Percentiles rank a stretch among this genome's conserved stretches.
These are phyloP conservation scores for Apostichopus japonicus DNA, from an alignment of 35 echinoderm and acorn worm genomes.

Conservation along the genomic window DNA sequence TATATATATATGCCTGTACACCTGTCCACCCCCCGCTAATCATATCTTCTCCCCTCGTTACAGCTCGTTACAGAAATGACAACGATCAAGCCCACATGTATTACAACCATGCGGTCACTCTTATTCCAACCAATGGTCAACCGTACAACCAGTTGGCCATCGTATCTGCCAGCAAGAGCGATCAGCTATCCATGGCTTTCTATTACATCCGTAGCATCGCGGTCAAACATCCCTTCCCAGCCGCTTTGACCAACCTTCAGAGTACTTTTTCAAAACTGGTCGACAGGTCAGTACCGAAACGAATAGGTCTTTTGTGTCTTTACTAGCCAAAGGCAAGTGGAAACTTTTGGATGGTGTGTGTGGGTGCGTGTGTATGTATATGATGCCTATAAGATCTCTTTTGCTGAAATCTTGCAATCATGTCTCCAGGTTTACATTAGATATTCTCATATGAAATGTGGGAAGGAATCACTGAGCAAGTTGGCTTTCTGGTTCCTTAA, in stretches of 20 bases:
- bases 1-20: too few relatives aligned
- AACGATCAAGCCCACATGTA: conserved; percentile 94
- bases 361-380: too few relatives aligned
- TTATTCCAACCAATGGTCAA: conserved; percentile 96
- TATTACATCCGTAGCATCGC: conserved; percentile 98
- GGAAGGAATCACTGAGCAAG: too few relatives aligned
- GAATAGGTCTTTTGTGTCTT: too few relatives aligned
- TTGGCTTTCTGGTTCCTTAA: too few relatives aligned
- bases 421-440: too few relatives aligned
- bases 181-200: conserved; percentile 96
- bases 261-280: conserved; percentile 97
- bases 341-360: too few relatives aligned
- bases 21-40: too few relatives aligned
- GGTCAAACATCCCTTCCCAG: conserved; percentile 97
- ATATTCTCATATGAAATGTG: too few relatives aligned
- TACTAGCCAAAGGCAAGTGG: too few relatives aligned
- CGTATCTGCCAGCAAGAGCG: conserved; percentile 85
- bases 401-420: too few relatives aligned
- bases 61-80: conserved; percentile 95
- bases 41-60: background rate
- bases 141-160: conserved; percentile 99
- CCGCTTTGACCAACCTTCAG: conserved; percentile 96
- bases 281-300: conserved; percentile 74
- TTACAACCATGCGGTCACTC: conserved; percentile 91
- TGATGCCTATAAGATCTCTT: too few relatives aligned